Conservation (phyloP, 2,113 vertebrate species). For the Leucosticte australis region DNA sequence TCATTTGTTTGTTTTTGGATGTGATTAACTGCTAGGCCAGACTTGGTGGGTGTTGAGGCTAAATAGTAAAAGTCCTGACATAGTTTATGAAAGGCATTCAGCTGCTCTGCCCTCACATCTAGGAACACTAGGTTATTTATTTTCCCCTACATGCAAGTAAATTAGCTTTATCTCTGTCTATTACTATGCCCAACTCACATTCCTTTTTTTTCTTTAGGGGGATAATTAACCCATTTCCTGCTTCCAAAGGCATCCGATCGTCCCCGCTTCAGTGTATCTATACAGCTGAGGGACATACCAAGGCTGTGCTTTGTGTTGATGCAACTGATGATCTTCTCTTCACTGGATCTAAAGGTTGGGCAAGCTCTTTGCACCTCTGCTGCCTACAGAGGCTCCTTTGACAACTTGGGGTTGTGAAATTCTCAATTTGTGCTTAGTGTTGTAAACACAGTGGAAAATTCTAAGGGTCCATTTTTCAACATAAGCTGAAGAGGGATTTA, state of each 20-base stretch:
- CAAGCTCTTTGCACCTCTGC: neutral
- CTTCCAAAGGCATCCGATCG: constrained; percentile 71
- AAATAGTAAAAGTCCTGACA: neutral
- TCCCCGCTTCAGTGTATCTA: constrained; percentile 84
- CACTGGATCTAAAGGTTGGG: constrained; percentile 94
- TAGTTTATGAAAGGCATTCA: neutral
- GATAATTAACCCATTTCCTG: constrained; percentile 86
- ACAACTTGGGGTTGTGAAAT: neutral
- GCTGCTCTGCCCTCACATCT: neutral
- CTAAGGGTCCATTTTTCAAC: neutral
- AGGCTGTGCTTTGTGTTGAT: constrained; percentile 92
- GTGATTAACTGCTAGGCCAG: neutral
- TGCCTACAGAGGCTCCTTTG: neutral
- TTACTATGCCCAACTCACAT: neutral
- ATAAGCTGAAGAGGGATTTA: neutral
- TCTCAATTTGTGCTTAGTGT: neutral
- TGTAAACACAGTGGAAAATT: neutral
- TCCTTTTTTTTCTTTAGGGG: constrained; percentile 76
- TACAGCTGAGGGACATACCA: constrained; percentile 92
- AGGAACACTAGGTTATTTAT: neutral
- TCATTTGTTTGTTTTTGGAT: neutral
- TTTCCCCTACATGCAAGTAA: neutral
- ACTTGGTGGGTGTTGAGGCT: neutral
- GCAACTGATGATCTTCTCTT: constrained; percentile 96
- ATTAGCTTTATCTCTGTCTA: neutral